These are phyloP conservation scores for Merluccius polli DNA, from an alignment of 2,797 vertebrate species.

Conservation along the genomic window DNA sequence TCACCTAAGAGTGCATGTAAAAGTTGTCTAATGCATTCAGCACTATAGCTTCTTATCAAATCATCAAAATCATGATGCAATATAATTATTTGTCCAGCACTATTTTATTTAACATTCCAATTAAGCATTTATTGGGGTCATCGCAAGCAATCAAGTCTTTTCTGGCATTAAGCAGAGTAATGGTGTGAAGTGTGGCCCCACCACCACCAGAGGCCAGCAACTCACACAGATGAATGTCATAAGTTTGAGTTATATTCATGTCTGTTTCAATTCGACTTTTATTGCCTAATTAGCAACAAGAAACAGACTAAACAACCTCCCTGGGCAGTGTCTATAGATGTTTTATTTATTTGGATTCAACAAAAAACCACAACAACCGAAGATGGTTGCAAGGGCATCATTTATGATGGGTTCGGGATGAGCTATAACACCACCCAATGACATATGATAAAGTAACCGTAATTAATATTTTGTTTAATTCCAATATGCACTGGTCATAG, in stretches of 20 bases:
- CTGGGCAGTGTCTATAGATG: slow-evolving; percentile 9
- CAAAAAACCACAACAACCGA: background rate
- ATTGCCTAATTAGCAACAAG: slow-evolving; percentile 11
- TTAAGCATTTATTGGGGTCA: background rate
- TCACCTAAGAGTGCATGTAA: too few species aligned
- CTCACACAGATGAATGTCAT: background rate
- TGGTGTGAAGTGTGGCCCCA: background rate
- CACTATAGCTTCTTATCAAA: background rate
- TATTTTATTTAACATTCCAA: background rate
- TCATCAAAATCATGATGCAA: background rate
- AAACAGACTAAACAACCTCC: slow-evolving; percentile 18
- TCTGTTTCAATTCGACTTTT: slow-evolving; percentile 19
- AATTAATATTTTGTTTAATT: background rate
- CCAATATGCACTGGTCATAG: background rate
- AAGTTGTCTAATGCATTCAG: background rate
- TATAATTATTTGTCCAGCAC: background rate
- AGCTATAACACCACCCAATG: background rate
- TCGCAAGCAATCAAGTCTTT: background rate
- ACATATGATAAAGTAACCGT: background rate
- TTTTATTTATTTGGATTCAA: slow-evolving; percentile 2
- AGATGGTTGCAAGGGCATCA: background rate
- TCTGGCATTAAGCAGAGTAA: slow-evolving; percentile 3
- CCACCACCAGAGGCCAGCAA: background rate
- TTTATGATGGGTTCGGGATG: background rate
- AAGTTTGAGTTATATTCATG: background rate